Evolutionary conservation across 2,888 invertebrate species (phyloP).

Genomic region (Magallana nippona): DNA sequence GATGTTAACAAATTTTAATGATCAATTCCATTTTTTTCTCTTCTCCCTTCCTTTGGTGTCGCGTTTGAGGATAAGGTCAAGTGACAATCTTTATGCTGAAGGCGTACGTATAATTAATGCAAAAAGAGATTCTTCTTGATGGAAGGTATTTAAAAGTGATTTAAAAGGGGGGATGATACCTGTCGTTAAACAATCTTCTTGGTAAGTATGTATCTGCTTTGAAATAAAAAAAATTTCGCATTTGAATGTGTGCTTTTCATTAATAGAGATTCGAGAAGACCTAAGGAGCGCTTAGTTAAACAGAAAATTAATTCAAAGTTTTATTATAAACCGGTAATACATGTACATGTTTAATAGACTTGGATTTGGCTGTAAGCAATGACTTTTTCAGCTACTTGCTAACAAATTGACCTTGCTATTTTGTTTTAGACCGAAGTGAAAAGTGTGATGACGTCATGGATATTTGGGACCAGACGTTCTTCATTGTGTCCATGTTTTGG

Average conservation of each 20-base stretch:
- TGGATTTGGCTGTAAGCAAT: not conserved
- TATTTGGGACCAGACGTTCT: slow-evolving; percentile 21
- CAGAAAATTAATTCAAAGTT: too few relatives aligned
- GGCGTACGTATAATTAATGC: too few relatives aligned
- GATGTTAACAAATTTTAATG: slow-evolving; percentile 28
- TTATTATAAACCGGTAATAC: too few relatives aligned
- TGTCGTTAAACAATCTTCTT: not conserved
- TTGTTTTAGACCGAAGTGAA: not conserved
- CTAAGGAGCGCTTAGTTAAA: too few relatives aligned
- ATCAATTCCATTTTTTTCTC: not conserved
- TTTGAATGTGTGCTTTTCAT: too few relatives aligned
- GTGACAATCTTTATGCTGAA: too few relatives aligned
- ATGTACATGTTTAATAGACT: too few relatives aligned
- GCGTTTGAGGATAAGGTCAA: not conserved
- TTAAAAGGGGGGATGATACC: not conserved
- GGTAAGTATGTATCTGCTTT: not conserved
- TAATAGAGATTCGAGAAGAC: too few relatives aligned
- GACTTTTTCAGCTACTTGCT: too few relatives aligned
- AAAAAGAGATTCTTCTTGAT: not conserved
- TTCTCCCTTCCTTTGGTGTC: not conserved
- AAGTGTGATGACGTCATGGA: slow-evolving; percentile 31
- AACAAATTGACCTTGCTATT: not conserved
- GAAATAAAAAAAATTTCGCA: not conserved
- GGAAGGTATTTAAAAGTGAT: slow-evolving; percentile 17
- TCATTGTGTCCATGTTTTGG: not conserved